Evolutionary conservation across 2,113 vertebrate genomes (phyloP), one percentile per base, ranked within the genome.

Genomic region (Camelus dromedarius): DNA sequence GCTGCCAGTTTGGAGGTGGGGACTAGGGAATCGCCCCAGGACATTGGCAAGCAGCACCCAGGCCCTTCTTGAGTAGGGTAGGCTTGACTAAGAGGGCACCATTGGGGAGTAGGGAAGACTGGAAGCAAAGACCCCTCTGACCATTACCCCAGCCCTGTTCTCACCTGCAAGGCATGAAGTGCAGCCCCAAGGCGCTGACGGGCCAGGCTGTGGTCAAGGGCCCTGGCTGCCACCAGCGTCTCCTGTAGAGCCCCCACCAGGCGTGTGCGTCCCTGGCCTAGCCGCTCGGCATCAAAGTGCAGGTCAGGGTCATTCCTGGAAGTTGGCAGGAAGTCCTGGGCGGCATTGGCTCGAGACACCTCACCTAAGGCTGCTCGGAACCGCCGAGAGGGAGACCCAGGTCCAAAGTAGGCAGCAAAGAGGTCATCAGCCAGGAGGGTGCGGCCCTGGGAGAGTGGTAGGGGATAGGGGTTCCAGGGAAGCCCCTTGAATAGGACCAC

Each of bases 231-330:
- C 7, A 97, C 96, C 81, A 99, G 64, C 9, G 98, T 97, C 89
- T 99, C 98, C 48, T 96, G 93, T 89, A 99, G 99, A 86, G 98
- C 95, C 50, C 97, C 94, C 24, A 97, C 97, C 50, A 99, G 92
- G 91, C 96, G 97, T 35, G 73, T 46, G 0, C 86, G 98, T 38
- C 98, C 98, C 52, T 94, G 98, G 60, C 97, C 96, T 62, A 99
- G 96, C 5, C 87, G 96, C 96, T 99, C 99, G 0, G 99, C 99
- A 96, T 99, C 99, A 60, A 99, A 99, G 97, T 99, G 99, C 95
- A 99, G 98, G 66, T 99, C 95, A 0, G 99, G 99, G 94, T 99
- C 97, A 0, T 98, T 98, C 67, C 93, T 98, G 11, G 98, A 99
- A 80, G 98, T 94, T 20, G 98, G 98, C 80, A 98, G 95, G 92